Evolutionary conservation across 1,140 invertebrate species (phyloP), one percentile per base, ranked within the genome.

Genomic region (Harlomillsia oculata): DNA sequence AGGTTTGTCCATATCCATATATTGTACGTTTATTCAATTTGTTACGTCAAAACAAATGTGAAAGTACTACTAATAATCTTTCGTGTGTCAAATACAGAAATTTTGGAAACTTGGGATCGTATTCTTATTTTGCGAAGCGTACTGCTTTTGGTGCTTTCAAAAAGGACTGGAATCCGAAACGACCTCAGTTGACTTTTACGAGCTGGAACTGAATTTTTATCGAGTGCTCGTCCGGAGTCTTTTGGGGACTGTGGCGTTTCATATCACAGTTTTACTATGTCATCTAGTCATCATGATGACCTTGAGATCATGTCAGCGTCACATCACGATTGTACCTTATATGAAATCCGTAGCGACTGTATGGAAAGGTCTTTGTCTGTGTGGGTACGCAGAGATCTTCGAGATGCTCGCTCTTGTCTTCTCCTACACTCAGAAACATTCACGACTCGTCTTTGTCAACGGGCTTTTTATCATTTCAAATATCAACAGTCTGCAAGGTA

Each of bases 131-230:
- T 60, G 57, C 43, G 62, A 64, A 53, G 57, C 62, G 0, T 64
- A 64, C 28, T 64, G 62, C 28, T 28, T 16, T 25, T 64, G 62
- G 62, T 64, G 62, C 43, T 64, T 57, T 57, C 53, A 64, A 25
- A 60, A 64, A 43, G 57, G 57, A 18, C 44, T 57, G 50, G 54
- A 60, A n/a, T 21, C 21, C 4, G 26, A 54, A n/a, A 18, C 49
- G 0, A 25, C 39, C n/a, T 26, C 20, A 6, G 49, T 49, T 1
- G 62, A 64, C 36, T 60, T 64, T 32, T 64, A 64, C 16, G 62
- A 60, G 30, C 29, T 64, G 2, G 62, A 64, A 44, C 53, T 53
- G 14, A 59, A 64, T 50, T 64, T 64, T 41, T 64, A 64, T 39
- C 34, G 54, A 16, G 62, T 48, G 13, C 26, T 64, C 8, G 23